A percentile compares a stretch with the other conserved stretches of the same genome.
phyloP scores from a whole-genome alignment of 2,888 invertebrate genomes.

The Cheilosia impressa region DNA sequence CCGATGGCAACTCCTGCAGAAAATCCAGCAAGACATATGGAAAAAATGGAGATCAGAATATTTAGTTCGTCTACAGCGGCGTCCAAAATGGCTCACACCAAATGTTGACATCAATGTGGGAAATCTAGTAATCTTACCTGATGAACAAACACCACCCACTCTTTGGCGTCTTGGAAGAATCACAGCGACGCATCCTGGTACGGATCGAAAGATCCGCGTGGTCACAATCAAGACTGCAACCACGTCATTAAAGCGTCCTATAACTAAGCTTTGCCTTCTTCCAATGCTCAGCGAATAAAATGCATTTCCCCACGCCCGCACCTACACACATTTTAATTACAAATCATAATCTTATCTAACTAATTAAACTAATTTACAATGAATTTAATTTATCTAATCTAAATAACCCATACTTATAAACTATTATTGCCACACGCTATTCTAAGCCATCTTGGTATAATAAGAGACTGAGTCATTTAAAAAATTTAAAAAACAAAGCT shows the following conservation, averaged over 20 bases:
- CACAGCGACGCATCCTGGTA: constrained; percentile 21
- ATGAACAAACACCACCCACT: not conserved
- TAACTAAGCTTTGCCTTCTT: constrained; percentile 21
- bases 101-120: constrained; percentile 6
- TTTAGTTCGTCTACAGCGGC: constrained; percentile 12
- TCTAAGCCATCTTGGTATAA: too few relatives aligned
- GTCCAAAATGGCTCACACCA: constrained; percentile 25
- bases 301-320: not conserved
- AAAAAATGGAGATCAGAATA: constrained; percentile 16
- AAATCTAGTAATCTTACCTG: constrained; percentile 11
- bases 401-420: too few relatives aligned
- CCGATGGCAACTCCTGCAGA: too few relatives aligned
- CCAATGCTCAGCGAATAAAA: constrained; percentile 20
- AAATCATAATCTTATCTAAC: too few relatives aligned
- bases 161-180: constrained; percentile 28
- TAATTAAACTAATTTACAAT: too few relatives aligned
- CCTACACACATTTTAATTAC: not conserved
- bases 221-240: constrained; percentile 36
- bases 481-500: too few relatives aligned
- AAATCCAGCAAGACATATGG: too few relatives aligned
- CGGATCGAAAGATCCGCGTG: constrained; percentile 23
- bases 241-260: constrained; percentile 2
- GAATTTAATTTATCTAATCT: too few relatives aligned
- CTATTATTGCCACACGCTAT: too few relatives aligned
- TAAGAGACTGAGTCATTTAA: too few relatives aligned